Percentiles rank a stretch among this genome's conserved stretches.
These are phyloP conservation scores for Mastomys natalensis DNA, from an alignment of 2,113 vertebrate genomes.

Conservation along the genomic window DNA sequence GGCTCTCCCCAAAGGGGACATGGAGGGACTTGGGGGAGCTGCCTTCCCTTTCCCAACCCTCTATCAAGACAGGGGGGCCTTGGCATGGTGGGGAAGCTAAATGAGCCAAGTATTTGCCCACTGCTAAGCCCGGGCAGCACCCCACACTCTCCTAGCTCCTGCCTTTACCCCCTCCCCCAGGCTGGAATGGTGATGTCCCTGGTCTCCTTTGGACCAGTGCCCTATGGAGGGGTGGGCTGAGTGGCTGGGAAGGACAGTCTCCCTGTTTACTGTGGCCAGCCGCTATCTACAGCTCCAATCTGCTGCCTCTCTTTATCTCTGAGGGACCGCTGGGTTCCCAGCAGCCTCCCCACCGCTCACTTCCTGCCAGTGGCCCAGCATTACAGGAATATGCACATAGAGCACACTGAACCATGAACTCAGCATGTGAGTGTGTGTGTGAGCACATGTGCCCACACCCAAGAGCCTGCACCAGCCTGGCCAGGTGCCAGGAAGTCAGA, in stretches of 20 bases:
- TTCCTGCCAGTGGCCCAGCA: slow-evolving; percentile 66
- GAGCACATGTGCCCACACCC: background rate
- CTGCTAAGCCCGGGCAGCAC: background rate
- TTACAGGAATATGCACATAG: slow-evolving; percentile 61
- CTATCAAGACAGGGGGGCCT: background rate
- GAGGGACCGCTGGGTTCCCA: slow-evolving; percentile 71
- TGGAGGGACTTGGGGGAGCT: background rate
- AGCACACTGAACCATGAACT: slow-evolving; percentile 1
- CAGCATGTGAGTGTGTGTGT: background rate
- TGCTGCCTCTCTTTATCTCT: slow-evolving; percentile 71
- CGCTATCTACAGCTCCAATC: slow-evolving; percentile 76
- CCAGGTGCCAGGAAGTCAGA: background rate
- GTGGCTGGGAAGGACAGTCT: slow-evolving; percentile 41
- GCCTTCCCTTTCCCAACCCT: background rate
- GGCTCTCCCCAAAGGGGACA: background rate
- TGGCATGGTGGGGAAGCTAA: background rate
- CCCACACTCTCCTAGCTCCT: background rate
- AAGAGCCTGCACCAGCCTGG: slow-evolving; percentile 41
- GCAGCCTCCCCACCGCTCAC: slow-evolving; percentile 50
- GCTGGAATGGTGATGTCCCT: background rate
- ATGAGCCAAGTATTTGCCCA: background rate
- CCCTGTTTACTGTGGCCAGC: slow-evolving; percentile 59
- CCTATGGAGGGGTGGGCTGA: slow-evolving; percentile 49
- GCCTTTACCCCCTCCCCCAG: no score
- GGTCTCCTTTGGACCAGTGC: background rate